Evolutionary conservation across 2,113 vertebrate genomes (phyloP).

Genomic region (Lycocorax pyrrhopterus): DNA sequence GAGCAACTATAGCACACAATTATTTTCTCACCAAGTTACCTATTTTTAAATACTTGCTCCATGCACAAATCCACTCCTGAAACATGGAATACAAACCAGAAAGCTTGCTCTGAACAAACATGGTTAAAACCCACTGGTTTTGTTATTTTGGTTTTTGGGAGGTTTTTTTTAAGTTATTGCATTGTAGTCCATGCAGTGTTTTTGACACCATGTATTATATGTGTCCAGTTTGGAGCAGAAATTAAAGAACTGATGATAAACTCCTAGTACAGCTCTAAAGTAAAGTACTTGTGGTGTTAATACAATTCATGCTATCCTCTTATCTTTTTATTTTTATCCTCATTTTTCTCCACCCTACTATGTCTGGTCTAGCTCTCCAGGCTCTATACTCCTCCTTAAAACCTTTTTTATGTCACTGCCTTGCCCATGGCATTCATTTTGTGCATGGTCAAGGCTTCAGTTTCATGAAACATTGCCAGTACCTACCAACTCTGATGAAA

Average conservation of each 20-base stretch:
- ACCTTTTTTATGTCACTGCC: background rate
- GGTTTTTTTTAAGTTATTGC: background rate
- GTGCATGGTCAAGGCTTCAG: background rate
- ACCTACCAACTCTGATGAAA: background rate
- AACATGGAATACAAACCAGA: background rate
- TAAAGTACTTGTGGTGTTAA: background rate
- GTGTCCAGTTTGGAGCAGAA: background rate
- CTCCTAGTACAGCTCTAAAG: background rate
- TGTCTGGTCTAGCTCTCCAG: background rate
- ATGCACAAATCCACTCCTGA: background rate
- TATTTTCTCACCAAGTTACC: background rate
- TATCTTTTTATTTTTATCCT: background rate
- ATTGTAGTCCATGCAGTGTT: rapidly evolving
- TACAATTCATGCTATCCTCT: background rate
- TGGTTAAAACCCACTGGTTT: background rate
- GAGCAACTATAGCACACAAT: background rate
- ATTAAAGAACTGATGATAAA: background rate
- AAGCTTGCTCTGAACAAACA: background rate
- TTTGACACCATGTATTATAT: background rate
- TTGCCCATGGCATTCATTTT: background rate
- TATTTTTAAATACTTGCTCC: background rate
- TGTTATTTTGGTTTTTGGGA: rapidly evolving
- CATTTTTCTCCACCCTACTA: background rate
- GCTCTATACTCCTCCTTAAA: background rate
- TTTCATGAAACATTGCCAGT: background rate